These are phyloP conservation scores for Nematolebias whitei DNA, from an alignment of 2,113 vertebrate genomes.

Conservation along the genomic window DNA sequence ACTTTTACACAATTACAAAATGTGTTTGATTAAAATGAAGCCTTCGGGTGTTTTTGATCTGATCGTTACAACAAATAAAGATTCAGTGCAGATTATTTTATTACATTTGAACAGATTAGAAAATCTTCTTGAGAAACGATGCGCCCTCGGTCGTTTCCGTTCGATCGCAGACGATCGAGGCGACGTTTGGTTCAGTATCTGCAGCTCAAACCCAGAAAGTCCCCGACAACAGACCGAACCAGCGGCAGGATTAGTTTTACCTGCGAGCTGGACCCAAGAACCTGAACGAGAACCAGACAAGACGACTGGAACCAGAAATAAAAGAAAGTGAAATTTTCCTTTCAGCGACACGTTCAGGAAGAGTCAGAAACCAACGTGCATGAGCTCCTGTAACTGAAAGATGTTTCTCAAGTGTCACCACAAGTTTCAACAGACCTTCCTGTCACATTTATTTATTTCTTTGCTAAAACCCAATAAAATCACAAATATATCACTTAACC, in stretches of 20 bases:
- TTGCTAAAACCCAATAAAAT: constrained; percentile 22
- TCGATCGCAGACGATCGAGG: constrained; percentile 49
- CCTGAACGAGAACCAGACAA: background rate
- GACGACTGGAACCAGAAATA: constrained; percentile 5
- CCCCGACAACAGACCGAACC: constrained; percentile 7
- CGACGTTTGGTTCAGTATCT: constrained; percentile 3
- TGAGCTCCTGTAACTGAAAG: constrained; percentile 58
- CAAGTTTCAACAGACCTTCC: background rate
- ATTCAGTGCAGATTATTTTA: constrained; percentile 59
- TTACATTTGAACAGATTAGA: constrained; percentile 52
- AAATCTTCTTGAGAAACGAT: constrained; percentile 43
- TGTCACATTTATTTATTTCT: constrained; percentile 6
- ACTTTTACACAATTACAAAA: no score
- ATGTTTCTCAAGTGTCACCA: constrained; percentile 30
- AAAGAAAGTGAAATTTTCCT: constrained; percentile 30
- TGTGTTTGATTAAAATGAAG: no score
- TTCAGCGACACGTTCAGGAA: constrained; percentile 25
- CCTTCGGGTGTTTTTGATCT: no score
- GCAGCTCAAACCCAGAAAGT: constrained; percentile 13
- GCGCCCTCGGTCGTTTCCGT: constrained; percentile 33
- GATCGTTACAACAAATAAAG: background rate
- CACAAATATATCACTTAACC: constrained; percentile 35
- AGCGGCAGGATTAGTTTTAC: constrained; percentile 5
- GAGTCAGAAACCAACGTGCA: constrained; percentile 20
- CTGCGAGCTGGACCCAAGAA: no score